Evolutionary conservation across 2,888 invertebrate species (phyloP).

Genomic region (Hydroisotoma schaefferi): DNA sequence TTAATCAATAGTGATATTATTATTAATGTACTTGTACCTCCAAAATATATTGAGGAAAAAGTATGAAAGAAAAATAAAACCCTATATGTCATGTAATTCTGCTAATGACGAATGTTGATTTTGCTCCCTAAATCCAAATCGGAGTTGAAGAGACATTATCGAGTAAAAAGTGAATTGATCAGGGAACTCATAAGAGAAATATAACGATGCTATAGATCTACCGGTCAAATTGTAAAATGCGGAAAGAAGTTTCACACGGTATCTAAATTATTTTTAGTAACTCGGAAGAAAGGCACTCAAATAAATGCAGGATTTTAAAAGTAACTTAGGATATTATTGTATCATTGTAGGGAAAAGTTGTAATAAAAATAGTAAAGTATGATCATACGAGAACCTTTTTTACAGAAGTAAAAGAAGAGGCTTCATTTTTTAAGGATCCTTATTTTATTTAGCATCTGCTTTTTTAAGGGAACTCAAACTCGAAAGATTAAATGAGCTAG

Average conservation of each 20-base stretch:
- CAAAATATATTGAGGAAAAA: no score
- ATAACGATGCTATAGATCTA: not conserved
- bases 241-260: not conserved
- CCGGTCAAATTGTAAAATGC: not conserved
- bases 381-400: conserved; percentile 14
- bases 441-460: conserved; percentile 13
- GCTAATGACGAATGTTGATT: no score
- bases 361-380: not conserved
- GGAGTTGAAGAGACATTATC: no score
- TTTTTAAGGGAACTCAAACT: conserved; percentile 7
- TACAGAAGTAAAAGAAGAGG: conserved; percentile 7
- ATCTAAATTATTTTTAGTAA: not conserved
- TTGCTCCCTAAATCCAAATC: no score
- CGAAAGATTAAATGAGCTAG: conserved; percentile 4
- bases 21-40: no score
- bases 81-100: no score
- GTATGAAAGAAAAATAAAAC: no score
- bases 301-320: no score
- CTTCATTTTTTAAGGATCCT: conserved; percentile 19
- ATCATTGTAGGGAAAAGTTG: not conserved
- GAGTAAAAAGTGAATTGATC: no score
- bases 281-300: not conserved
- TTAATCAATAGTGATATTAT: no score
- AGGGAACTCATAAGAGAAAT: no score
- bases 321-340: no score